phyloP scores from a whole-genome alignment of 2,113 vertebrate genomes.

The Cariama cristata region DNA sequence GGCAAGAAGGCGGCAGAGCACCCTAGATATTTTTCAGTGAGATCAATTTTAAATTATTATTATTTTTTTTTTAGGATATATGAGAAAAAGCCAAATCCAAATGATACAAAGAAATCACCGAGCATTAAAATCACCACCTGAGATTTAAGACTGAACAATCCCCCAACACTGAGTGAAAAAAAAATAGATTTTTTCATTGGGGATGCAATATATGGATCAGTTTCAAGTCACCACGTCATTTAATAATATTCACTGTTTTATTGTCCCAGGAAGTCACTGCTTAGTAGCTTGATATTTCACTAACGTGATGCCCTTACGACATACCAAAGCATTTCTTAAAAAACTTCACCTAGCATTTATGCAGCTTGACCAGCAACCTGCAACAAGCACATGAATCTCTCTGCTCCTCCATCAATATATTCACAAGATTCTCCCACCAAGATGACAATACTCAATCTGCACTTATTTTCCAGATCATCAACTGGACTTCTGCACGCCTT shows the following conservation, averaged over 20 bases:
- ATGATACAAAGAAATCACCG: background rate
- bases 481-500: conserved; percentile 41
- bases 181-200: background rate
- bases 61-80: background rate
- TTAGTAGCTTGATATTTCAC: background rate
- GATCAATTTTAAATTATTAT: background rate
- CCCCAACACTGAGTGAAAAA: background rate
- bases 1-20: background rate
- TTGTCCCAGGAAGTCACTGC: background rate
- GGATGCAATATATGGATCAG: background rate
- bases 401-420: background rate
- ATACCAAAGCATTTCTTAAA: background rate
- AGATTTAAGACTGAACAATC: background rate
- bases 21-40: background rate
- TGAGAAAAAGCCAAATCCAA: background rate
- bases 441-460: conserved; percentile 57
- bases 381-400: background rate
- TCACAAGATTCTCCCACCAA: conserved; percentile 38
- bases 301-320: rapidly evolving
- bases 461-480: conserved; percentile 69
- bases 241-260: background rate
- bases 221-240: background rate
- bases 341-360: background rate
- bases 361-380: background rate
- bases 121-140: background rate